These are phyloP conservation scores for Incurvaria masculella DNA, from an alignment of 2,888 invertebrate species.

Conservation along the genomic window DNA sequence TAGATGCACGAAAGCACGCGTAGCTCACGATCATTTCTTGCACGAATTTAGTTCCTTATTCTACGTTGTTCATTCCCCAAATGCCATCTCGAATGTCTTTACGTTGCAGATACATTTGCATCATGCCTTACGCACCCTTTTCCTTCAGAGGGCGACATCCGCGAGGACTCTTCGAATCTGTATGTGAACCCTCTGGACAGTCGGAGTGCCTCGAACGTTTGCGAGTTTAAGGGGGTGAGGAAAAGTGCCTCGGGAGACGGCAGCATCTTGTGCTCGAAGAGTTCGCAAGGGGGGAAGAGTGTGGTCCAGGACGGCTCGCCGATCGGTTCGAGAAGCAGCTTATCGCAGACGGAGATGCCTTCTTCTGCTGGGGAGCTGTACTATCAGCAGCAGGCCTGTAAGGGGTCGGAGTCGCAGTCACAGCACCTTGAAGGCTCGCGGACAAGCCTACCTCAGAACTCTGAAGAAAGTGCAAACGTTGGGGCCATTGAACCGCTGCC, in stretches of 20 bases:
- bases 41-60: neutral
- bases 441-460: slow-evolving; percentile 40
- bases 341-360: slow-evolving; percentile 30
- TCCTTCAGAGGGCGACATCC: slow-evolving; percentile 78
- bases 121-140: slow-evolving; percentile 96
- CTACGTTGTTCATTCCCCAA: neutral
- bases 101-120: slow-evolving; percentile 91
- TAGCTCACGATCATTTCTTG: neutral
- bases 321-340: slow-evolving; percentile 44
- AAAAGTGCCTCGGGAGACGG: slow-evolving; percentile 79
- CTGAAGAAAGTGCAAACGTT: slow-evolving; percentile 42
- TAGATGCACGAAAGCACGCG: neutral
- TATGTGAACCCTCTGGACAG: slow-evolving; percentile 86
- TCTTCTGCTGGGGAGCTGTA: neutral
- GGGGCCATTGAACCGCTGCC: slow-evolving; percentile 67
- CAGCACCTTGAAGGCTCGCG: slow-evolving; percentile 39
- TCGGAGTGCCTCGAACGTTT: slow-evolving; percentile 45
- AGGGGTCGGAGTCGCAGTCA: slow-evolving; percentile 2
- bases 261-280: slow-evolving; percentile 61
- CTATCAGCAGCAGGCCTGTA: neutral
- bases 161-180: slow-evolving; percentile 76
- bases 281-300: slow-evolving; percentile 45
- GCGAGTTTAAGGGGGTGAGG: slow-evolving; percentile 62
- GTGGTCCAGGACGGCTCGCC: slow-evolving; percentile 39
- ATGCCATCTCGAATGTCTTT: slow-evolving; percentile 18